Percentiles rank a stretch among this genome's conserved stretches.
Conservation (phyloP, 2,797 vertebrate genomes). For the Sebastes nivosus region DNA sequence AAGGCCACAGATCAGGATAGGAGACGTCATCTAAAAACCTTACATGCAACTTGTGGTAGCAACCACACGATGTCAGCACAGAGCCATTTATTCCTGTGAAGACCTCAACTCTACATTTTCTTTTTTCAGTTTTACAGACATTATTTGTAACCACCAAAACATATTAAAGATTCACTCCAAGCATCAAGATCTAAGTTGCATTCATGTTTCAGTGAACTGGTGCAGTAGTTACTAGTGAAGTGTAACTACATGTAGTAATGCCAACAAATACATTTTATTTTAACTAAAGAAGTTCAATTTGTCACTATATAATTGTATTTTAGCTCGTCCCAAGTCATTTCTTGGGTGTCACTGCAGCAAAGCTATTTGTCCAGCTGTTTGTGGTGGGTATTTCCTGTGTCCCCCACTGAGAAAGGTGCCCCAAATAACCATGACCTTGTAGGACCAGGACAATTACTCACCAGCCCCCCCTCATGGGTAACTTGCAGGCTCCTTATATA, state of each 20-base stretch:
- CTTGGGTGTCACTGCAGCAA: not conserved
- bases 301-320: not conserved
- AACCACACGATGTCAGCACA: constrained; percentile 74
- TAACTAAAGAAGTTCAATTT: no score
- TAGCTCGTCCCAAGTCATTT: not conserved
- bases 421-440: not conserved
- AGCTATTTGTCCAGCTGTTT: not conserved
- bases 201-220: not conserved
- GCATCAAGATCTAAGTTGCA: not conserved
- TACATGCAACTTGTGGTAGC: constrained; percentile 23
- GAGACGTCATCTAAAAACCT: not conserved
- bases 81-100: constrained; percentile 8
- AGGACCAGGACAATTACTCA: not conserved
- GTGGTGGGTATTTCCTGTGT: not conserved
- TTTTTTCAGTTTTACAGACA: no score
- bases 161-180: not conserved
- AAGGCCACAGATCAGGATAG: not conserved
- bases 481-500: not conserved
- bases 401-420: not conserved
- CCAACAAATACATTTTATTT: not conserved
- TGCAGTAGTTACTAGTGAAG: not conserved
- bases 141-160: not conserved
- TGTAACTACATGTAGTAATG: not conserved
- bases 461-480: not conserved
- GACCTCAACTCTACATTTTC: not conserved